A percentile compares a stretch with the other conserved stretches of the same genome.
These are phyloP conservation scores for Ascaphus truei DNA, from an alignment of 2,113 vertebrate genomes.

Conservation along the genomic window DNA sequence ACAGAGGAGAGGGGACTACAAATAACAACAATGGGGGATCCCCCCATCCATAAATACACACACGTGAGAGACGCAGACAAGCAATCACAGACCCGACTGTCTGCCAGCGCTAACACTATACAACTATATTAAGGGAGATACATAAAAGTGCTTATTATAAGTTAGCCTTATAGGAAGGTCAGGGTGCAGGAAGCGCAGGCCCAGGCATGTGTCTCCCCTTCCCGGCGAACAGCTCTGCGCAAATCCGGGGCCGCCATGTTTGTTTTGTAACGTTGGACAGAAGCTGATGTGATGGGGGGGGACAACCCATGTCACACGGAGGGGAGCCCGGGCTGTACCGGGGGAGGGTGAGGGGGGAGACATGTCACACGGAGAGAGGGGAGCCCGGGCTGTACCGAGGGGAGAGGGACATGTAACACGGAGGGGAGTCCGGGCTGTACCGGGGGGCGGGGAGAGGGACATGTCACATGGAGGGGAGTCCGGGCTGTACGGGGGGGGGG, in stretches of 20 bases:
- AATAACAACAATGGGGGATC: neutral
- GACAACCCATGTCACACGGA: neutral
- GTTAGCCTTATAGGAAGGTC: too few species aligned
- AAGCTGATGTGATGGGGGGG: neutral
- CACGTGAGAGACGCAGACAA: neutral
- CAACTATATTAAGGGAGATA: too few species aligned
- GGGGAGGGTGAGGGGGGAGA: too few species aligned
- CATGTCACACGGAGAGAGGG: neutral
- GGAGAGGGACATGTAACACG: neutral
- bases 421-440: too few species aligned
- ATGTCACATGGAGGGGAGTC: too few species aligned
- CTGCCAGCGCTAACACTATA: neutral
- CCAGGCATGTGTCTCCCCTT: neutral
- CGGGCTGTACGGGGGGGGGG: too few species aligned
- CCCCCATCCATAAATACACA: too few species aligned
- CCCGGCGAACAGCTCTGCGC: neutral
- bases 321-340: neutral
- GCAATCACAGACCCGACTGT: neutral
- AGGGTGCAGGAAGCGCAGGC: neutral
- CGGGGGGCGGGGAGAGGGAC: too few species aligned
- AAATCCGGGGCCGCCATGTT: constrained; percentile 25
- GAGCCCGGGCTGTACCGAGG: neutral
- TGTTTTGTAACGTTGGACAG: neutral
- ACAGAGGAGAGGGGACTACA: neutral
- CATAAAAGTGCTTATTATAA: too few species aligned